Conservation (phyloP, 37 sponge, comb jelly and placozoan genomes). For the Halisarca cf. caerulea region DNA sequence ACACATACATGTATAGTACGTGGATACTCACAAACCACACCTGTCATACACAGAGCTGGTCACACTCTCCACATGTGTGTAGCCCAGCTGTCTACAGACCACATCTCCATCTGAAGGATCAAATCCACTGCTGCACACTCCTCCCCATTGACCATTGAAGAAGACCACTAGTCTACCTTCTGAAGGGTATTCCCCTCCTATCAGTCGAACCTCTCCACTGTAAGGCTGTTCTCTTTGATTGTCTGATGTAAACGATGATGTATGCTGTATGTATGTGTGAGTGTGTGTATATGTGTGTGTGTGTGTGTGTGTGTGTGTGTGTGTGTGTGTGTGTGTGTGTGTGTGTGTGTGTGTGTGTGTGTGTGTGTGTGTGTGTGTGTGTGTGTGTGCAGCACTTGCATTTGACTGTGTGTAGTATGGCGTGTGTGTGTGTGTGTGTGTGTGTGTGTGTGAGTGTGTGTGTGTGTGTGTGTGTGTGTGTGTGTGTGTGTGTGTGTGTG, state of each 20-base stretch:
- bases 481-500: not conserved
- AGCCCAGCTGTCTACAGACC: constrained; percentile 13
- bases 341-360: constrained; percentile 21
- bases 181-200: not conserved
- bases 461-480: too few relatives aligned
- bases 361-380: constrained; percentile 12
- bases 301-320: constrained; percentile 14
- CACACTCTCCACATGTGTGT: not conserved
- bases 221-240: not conserved
- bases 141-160: constrained; percentile 11
- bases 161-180: not conserved
- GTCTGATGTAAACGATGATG: not conserved
- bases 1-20: not conserved
- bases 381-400: too few relatives aligned
- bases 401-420: not conserved
- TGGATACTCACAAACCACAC: not conserved
- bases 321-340: constrained; percentile 17
- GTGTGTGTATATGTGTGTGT: not conserved
- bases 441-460: too few relatives aligned
- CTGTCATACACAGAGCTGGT: not conserved
- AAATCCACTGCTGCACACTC: not conserved
- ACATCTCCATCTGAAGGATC: not conserved
- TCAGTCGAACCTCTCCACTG: not conserved
- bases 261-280: not conserved
- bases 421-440: constrained; percentile 7